Evolutionary conservation across 1,140 invertebrate species (phyloP).

Genomic region (Macrocentrus cingulum): DNA sequence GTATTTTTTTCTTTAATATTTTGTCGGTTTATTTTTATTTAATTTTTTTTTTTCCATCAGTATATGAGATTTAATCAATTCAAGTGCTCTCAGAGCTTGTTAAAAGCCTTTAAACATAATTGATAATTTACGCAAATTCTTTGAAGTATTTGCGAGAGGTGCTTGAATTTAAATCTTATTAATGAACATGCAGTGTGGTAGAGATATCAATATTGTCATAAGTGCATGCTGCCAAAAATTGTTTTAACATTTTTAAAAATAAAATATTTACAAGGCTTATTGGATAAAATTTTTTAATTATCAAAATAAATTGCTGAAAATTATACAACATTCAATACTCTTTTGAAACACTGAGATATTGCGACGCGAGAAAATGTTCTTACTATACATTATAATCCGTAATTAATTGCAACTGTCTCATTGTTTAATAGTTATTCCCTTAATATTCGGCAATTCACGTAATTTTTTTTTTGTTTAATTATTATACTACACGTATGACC

Average conservation of each 20-base stretch:
- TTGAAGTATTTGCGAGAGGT: background rate
- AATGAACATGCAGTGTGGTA: background rate
- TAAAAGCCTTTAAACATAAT: background rate
- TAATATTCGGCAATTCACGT: too few species aligned
- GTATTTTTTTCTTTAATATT: background rate
- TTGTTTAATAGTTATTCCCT: too few species aligned
- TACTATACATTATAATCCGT: too few species aligned
- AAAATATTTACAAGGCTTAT: too few species aligned
- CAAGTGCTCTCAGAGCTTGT: background rate
- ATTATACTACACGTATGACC: slow-evolving; percentile 59
- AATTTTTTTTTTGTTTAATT: slow-evolving; percentile 27
- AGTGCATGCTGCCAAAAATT: background rate
- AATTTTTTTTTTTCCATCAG: slow-evolving; percentile 16
- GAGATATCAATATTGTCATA: background rate
- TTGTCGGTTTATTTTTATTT: slow-evolving; percentile 26
- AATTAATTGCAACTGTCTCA: too few species aligned
- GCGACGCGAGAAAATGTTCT: too few species aligned
- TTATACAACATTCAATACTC: too few species aligned
- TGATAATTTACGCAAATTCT: background rate
- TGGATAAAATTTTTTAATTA: too few species aligned
- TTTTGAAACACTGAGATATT: too few species aligned
- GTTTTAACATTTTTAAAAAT: too few species aligned
- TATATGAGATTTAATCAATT: slow-evolving; percentile 1
- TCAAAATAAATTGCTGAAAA: too few species aligned
- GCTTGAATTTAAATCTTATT: background rate